Evolutionary conservation across 2,888 invertebrate genomes (phyloP), one percentile per base, ranked within the genome.

Genomic region (Parnassius smintheus): DNA sequence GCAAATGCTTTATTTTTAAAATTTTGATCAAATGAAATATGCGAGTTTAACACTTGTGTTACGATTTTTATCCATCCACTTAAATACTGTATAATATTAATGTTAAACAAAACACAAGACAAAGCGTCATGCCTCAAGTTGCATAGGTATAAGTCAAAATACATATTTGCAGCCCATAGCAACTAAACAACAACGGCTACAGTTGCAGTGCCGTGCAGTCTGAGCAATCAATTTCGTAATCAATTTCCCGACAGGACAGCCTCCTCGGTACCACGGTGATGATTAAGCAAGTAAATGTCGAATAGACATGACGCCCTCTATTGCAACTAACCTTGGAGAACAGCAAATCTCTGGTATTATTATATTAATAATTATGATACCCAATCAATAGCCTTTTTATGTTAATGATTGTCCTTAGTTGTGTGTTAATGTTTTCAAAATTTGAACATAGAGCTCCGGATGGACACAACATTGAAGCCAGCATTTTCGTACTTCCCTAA

Each of bases 211-310:
- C 50, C 51, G 35, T 46, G 18, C 56, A 56, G 52, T 45, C 46
- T 46, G 52, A 62, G 48, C 62, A 49, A 50, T 58, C 58, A 50
- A 62, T 62, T 62, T 54, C 42, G 48, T 48, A 50, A 54, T 54
- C 57, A 57, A 58, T 62, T 58, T 62, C 48, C 57, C 54, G 48
- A 44, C 53, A 58, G 42, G n/a, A 48, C 46, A 41, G 48, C 48
- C 53, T 11, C 41, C 48, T 22, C 42, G 45, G 41, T 46, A 10
- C 25, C 35, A 25, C 49, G 54, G 12, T 49, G 48, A 25, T 49
- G 44, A 53, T 44, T 55, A 60, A 44, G 35, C 45, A 48, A 58
- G 49, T 49, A 57, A n/a, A 59, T 12, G 18, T 51, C n/a, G 48
- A 54, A 35, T 46, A 45, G 45, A 3, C 4, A 12, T 45, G 44